Conservation (phyloP, 2,888 invertebrate genomes). For the Tupiocoris notatus region DNA sequence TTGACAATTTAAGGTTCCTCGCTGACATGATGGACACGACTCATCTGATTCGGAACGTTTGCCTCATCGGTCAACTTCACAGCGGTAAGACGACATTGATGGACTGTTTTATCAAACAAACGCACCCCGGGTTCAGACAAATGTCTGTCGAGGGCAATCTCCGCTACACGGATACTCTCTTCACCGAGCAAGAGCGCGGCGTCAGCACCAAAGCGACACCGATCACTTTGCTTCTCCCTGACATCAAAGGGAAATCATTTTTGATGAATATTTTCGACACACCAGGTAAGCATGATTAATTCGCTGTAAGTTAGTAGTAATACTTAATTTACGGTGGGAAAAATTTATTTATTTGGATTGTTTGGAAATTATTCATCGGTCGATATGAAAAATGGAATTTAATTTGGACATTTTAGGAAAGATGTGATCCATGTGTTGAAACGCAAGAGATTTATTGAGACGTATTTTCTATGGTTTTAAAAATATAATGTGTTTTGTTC, state of each 20-base stretch:
- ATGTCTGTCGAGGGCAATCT: conserved; percentile 67
- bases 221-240: conserved; percentile 88
- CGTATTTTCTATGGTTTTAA: too few relatives aligned
- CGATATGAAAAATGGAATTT: too few relatives aligned
- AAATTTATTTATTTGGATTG: too few relatives aligned
- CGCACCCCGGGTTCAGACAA: conserved; percentile 88
- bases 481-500: too few relatives aligned
- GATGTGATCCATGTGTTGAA: too few relatives aligned
- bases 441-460: too few relatives aligned
- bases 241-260: conserved; percentile 94
- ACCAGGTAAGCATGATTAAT: conserved; percentile 70
- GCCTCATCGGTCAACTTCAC: conserved; percentile 93
- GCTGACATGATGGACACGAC: conserved; percentile 98
- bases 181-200: conserved; percentile 95
- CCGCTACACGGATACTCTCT: conserved; percentile 92
- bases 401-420: too few relatives aligned
- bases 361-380: too few relatives aligned
- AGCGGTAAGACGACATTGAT: conserved; percentile 99
- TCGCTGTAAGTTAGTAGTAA: too few relatives aligned
- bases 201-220: conserved; percentile 97
- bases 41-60: conserved; percentile 90
- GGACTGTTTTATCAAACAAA: conserved; percentile 94
- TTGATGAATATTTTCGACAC: conserved; percentile 96
- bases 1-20: conserved; percentile 63
- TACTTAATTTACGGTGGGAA: too few relatives aligned